A percentile compares a stretch with the other conserved stretches of the same genome.
These are phyloP conservation scores for Helicoverpa armigera DNA, from an alignment of 1,140 invertebrate genomes.

Conservation along the genomic window DNA sequence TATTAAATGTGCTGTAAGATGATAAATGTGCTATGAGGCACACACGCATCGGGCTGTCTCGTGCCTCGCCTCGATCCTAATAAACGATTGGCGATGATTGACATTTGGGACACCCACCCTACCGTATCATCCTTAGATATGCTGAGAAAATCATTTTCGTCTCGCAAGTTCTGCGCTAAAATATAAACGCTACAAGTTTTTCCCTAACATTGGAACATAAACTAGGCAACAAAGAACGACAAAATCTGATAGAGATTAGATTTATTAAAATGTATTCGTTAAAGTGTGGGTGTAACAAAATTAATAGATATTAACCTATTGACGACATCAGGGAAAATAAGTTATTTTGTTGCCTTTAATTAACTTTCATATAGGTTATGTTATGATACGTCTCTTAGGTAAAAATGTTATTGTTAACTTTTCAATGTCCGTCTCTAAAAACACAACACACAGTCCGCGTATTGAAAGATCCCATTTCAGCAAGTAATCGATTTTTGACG, in stretches of 20 bases:
- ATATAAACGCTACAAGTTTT: not conserved
- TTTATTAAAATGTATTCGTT: too few relatives aligned
- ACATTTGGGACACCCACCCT: slow-evolving; percentile 64
- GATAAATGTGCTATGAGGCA: slow-evolving; percentile 77
- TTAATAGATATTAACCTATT: too few relatives aligned
- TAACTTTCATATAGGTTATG: too few relatives aligned
- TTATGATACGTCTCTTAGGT: too few relatives aligned
- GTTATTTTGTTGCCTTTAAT: too few relatives aligned
- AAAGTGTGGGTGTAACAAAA: too few relatives aligned
- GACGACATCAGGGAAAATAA: too few relatives aligned
- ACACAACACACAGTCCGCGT: not conserved
- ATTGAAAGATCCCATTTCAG: slow-evolving; percentile 66
- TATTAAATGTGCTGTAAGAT: slow-evolving; percentile 81
- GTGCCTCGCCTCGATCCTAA: slow-evolving; percentile 70
- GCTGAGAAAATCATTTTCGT: slow-evolving; percentile 60
- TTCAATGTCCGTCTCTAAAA: not conserved
- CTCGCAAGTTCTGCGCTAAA: slow-evolving; percentile 59
- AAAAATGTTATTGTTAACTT: too few relatives aligned
- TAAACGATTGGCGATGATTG: slow-evolving; percentile 80
- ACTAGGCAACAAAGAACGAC: too few relatives aligned
- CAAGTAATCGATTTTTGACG: slow-evolving; percentile 73
- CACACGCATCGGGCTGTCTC: slow-evolving; percentile 22
- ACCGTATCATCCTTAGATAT: slow-evolving; percentile 26
- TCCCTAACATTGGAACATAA: not conserved
- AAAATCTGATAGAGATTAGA: too few relatives aligned